Conservation (phyloP, 2,113 vertebrate species). For the Tetrax tetrax region DNA sequence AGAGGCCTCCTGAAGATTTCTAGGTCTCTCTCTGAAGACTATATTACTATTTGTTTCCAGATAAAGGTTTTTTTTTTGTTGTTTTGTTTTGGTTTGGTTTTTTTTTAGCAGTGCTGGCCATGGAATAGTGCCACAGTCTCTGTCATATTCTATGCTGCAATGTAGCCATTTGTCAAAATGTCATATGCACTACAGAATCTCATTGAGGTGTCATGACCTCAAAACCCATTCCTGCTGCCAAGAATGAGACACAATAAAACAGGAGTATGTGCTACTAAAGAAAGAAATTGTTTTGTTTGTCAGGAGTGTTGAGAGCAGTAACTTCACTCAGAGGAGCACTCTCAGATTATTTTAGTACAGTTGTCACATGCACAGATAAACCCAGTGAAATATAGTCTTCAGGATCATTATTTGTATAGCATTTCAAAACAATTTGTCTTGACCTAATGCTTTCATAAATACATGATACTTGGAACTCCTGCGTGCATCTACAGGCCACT, state of each 20-base stretch:
- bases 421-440: slow-evolving; percentile 49
- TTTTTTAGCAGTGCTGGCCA: slow-evolving; percentile 8
- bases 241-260: slow-evolving; percentile 59
- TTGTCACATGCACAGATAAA: slow-evolving; percentile 56
- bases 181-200: slow-evolving; percentile 16
- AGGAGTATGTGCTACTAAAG: slow-evolving; percentile 40
- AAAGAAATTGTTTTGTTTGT: slow-evolving; percentile 69
- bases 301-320: slow-evolving; percentile 38
- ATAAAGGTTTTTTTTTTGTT: slow-evolving; percentile 18
- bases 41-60: background rate
- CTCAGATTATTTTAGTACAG: slow-evolving; percentile 48
- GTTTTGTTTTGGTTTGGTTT: background rate
- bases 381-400: slow-evolving; percentile 22
- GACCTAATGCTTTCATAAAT: slow-evolving; percentile 18
- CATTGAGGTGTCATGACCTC: slow-evolving; percentile 53
- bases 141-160: slow-evolving; percentile 21
- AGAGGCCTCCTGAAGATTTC: background rate
- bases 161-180: slow-evolving; percentile 55
- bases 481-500: background rate
- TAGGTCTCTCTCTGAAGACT: background rate
- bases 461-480: background rate
- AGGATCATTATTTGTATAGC: slow-evolving; percentile 29
- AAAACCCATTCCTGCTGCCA: slow-evolving; percentile 55
- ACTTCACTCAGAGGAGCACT: slow-evolving; percentile 53
- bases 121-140: background rate